Base-by-base conservation (phyloP, 2,888 invertebrate species). In the Phasia obesa region DNA sequence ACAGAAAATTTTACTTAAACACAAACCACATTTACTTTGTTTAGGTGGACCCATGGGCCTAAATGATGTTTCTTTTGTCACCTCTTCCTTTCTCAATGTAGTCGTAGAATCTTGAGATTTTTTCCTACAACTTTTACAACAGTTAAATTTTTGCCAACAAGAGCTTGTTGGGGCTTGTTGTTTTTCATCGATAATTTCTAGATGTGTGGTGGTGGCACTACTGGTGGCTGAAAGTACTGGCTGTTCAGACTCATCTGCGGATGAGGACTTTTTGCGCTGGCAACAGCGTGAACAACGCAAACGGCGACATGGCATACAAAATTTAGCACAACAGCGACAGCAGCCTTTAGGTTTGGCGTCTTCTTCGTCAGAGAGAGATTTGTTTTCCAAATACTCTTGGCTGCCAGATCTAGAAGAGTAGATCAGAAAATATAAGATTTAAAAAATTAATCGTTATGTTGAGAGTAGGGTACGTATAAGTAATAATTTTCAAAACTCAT, bases 261-360 rank as follows among this genome's bases (percentile, higher is more conserved):
- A 2, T 64, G 87, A 86, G 47, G 82, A 85, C 44, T 78, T 84
- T 76, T 88, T 87, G 69, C 86, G 88, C 13, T 87, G 87, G 60
- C 91, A 91, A 79, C 91, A 91, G 42, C 89, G 89, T 23, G 88
- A 89, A 81, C 89, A 90, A 27, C 88, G 88, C n/a, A 89, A 89
- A 4, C 91, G 89, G 11, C 91, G 89, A 81, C 91, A 91, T 60
- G 91, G 91, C 87, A 91, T 88, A 79, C 91, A 91, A 2, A 91
- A 86, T 81, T 86, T 88, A 27, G 89, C 86, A 81, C 90, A 90
- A 76, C 89, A 89, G 42, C 88, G 88, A 62, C 91, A 91, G 76
- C 88, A 89, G 25, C 89, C 88, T 85, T 85, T 60, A 64, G 81
- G 85, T 4, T 87, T 79, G 38, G 71, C 71, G 7, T 85, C 86